These are phyloP conservation scores for Sceloporus undulatus DNA, from an alignment of 2,113 vertebrate genomes.

Conservation along the genomic window DNA sequence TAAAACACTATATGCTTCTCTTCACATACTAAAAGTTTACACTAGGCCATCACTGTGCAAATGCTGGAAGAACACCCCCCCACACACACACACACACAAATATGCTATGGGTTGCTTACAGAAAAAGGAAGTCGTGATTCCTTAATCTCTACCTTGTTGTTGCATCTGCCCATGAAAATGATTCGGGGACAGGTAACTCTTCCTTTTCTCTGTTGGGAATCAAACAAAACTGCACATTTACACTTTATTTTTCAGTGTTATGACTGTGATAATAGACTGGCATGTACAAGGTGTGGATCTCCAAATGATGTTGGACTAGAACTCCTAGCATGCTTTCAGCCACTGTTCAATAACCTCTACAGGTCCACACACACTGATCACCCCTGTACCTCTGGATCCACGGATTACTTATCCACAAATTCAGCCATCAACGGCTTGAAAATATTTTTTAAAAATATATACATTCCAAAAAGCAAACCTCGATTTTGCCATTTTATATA, in stretches of 20 bases:
- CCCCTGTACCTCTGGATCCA: too few relatives aligned
- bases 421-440: too few relatives aligned
- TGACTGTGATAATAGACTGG: background rate
- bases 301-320: background rate
- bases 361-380: too few relatives aligned
- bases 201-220: constrained; percentile 51
- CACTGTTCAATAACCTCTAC: too few relatives aligned
- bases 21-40: constrained; percentile 65
- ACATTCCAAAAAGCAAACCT: too few relatives aligned
- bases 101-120: constrained; percentile 42
- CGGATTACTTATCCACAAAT: too few relatives aligned
- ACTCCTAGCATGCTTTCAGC: background rate
- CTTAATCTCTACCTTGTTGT: constrained; percentile 1
- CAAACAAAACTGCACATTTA: rapidly evolving
- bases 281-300: too few relatives aligned
- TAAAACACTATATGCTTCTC: constrained; percentile 64
- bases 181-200: constrained; percentile 40
- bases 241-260: background rate
- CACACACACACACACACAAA: too few relatives aligned
- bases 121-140: constrained; percentile 62
- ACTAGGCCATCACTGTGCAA: constrained; percentile 62
- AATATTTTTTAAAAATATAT: too few relatives aligned
- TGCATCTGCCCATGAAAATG: constrained; percentile 28
- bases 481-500: too few relatives aligned
- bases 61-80: background rate